Evolutionary conservation across 1,140 invertebrate species (phyloP).

Genomic region (Lepidotrigona ventralis): DNA sequence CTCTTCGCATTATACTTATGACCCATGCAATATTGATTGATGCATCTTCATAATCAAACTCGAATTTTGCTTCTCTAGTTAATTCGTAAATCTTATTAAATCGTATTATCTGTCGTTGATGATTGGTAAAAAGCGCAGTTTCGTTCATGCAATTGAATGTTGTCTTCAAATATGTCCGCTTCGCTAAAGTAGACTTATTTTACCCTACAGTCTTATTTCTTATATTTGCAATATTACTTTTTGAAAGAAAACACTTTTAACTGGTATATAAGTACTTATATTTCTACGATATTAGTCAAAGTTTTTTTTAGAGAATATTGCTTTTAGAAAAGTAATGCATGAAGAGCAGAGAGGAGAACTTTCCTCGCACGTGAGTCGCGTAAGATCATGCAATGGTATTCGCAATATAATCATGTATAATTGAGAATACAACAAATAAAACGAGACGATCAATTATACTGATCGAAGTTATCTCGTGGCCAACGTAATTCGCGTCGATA

Average conservation of each 20-base stretch:
- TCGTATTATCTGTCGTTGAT: background rate
- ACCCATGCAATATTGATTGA: constrained; percentile 45
- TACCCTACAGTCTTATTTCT: background rate
- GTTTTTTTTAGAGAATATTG: background rate
- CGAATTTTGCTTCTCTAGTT: background rate
- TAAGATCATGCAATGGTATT: constrained; percentile 8
- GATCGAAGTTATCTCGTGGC: background rate
- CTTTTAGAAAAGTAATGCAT: background rate
- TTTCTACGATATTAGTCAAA: background rate
- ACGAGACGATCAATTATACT: background rate
- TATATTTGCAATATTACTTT: background rate
- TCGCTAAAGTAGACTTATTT: background rate
- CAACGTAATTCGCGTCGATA: background rate
- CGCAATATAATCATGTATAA: background rate
- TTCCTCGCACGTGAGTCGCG: background rate
- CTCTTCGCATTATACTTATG: background rate
- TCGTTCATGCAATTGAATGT: background rate
- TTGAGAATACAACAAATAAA: background rate
- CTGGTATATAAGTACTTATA: background rate
- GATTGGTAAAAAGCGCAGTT: background rate
- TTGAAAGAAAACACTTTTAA: background rate
- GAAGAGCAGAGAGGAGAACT: background rate
- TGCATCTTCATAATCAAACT: background rate
- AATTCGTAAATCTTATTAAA: background rate
- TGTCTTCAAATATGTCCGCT: background rate